These are phyloP conservation scores for Thereva unica DNA, from an alignment of 2,888 invertebrate species.

Conservation along the genomic window DNA sequence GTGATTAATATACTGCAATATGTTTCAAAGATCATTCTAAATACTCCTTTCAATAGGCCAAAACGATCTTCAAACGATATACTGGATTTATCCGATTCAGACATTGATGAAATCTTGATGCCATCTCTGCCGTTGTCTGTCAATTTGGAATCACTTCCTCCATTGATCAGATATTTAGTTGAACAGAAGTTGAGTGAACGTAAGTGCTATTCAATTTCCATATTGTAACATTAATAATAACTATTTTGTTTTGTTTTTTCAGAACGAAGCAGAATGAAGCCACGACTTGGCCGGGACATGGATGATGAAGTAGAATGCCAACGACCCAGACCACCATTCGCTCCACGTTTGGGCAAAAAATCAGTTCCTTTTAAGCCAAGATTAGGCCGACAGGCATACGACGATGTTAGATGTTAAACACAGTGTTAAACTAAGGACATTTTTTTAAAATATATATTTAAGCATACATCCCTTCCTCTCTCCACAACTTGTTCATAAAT, in stretches of 20 bases:
- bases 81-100: slow-evolving; percentile 5
- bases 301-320: slow-evolving; percentile 44
- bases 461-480: no score
- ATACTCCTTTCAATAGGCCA: slow-evolving; percentile 7
- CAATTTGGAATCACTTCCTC: slow-evolving; percentile 25
- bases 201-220: not conserved
- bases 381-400: slow-evolving; percentile 51
- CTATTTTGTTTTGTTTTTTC: not conserved
- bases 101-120: slow-evolving; percentile 13
- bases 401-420: slow-evolving; percentile 8
- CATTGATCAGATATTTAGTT: slow-evolving; percentile 21
- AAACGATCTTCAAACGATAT: slow-evolving; percentile 23
- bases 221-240: not conserved
- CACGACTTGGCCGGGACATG: slow-evolving; percentile 24
- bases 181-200: slow-evolving; percentile 28
- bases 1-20: not conserved
- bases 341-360: slow-evolving; percentile 59
- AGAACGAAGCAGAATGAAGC: slow-evolving; percentile 16
- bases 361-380: slow-evolving; percentile 59
- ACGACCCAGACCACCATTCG: slow-evolving; percentile 58
- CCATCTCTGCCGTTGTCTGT: slow-evolving; percentile 14
- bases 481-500: no score
- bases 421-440: no score
- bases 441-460: no score
- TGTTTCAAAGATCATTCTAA: not conserved